Evolutionary conservation across 2,797 vertebrate genomes (phyloP).

Genomic region (Cyclopterus lumpus): DNA sequence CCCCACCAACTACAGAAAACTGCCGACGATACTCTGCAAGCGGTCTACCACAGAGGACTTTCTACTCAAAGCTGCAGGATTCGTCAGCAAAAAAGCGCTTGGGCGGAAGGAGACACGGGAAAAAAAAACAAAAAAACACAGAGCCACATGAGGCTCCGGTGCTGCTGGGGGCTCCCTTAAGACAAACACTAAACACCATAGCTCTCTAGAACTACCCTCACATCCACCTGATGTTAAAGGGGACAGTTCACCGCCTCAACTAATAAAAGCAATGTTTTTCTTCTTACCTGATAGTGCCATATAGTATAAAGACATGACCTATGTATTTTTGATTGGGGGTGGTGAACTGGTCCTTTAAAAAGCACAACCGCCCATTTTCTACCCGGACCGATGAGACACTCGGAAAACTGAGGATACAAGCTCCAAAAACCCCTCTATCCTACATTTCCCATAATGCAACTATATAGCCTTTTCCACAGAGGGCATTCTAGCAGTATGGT

Average conservation of each 20-base stretch:
- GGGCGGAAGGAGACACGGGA: no score
- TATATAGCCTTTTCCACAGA: not conserved
- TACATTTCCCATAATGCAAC: not conserved
- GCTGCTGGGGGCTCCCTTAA: conserved; percentile 5
- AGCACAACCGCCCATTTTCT: not conserved
- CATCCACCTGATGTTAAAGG: conserved; percentile 1
- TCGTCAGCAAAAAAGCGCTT: conserved; percentile 2
- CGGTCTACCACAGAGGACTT: conserved; percentile 59
- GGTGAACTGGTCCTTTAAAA: not conserved
- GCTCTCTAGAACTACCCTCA: conserved; percentile 2
- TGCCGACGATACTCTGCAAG: conserved; percentile 47
- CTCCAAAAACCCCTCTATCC: not conserved
- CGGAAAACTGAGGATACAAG: not conserved
- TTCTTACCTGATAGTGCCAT: not conserved
- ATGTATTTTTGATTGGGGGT: not conserved
- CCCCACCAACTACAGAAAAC: conserved; percentile 48
- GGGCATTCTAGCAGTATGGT: no score
- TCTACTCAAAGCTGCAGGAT: conserved; percentile 49
- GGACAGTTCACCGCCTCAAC: not conserved
- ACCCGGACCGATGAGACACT: not conserved
- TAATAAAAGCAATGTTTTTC: not conserved
- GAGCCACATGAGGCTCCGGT: conserved; percentile 6
- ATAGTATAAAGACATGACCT: no score
- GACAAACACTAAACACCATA: not conserved
- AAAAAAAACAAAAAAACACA: no score